A percentile compares a stretch with the other conserved stretches of the same genome.
These are phyloP conservation scores for Drosophila seguyi DNA, from an alignment of 1,140 invertebrate genomes.

Conservation along the genomic window DNA sequence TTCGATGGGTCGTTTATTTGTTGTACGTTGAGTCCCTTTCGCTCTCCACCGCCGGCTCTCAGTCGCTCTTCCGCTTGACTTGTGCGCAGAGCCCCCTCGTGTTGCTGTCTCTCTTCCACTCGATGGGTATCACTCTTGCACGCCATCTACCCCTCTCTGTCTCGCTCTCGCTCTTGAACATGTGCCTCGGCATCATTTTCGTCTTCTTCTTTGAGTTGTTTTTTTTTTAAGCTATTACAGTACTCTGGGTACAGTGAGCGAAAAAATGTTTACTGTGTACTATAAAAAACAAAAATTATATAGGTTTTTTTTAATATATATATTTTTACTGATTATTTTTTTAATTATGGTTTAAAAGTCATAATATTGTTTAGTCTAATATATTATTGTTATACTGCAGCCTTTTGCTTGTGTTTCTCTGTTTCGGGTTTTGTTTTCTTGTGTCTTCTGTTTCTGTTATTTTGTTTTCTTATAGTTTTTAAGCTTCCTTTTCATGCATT, in stretches of 20 bases:
- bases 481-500: slow-evolving; percentile 38
- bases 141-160: slow-evolving; percentile 15
- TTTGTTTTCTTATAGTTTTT: slow-evolving; percentile 37
- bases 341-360: slow-evolving; percentile 33
- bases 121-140: not conserved
- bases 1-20: slow-evolving; percentile 36
- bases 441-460: slow-evolving; percentile 18
- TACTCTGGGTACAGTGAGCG: slow-evolving; percentile 29
- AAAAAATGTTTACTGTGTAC: not conserved
- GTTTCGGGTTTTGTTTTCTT: slow-evolving; percentile 17
- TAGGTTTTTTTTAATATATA: not conserved
- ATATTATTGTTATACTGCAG: slow-evolving; percentile 70
- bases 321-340: slow-evolving; percentile 1
- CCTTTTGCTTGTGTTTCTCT: slow-evolving; percentile 27
- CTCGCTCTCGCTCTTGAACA: slow-evolving; percentile 47
- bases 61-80: slow-evolving; percentile 42
- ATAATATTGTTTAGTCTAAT: not conserved
- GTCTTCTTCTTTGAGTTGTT: slow-evolving; percentile 50
- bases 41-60: not conserved
- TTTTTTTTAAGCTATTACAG: slow-evolving; percentile 50
- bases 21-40: slow-evolving; percentile 13
- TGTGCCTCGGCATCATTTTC: slow-evolving; percentile 50
- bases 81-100: slow-evolving; percentile 39
- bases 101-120: slow-evolving; percentile 15
- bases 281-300: not conserved